Percentiles rank a stretch among this genome's conserved stretches.
These are phyloP conservation scores for Ficedula albicollis DNA, from an alignment of 2,797 vertebrate genomes.

Conservation along the genomic window DNA sequence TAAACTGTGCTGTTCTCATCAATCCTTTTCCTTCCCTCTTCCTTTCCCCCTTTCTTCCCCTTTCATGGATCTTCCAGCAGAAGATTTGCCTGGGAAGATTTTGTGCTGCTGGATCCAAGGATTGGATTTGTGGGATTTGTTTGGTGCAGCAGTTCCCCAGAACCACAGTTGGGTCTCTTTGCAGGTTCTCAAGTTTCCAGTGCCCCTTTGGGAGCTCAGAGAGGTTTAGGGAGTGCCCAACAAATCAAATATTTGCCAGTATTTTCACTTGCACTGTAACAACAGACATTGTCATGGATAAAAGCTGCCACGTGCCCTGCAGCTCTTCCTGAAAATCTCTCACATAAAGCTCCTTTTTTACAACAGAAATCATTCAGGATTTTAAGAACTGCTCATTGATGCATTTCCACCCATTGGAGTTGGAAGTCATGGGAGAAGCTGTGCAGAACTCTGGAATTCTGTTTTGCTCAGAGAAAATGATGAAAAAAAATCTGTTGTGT, in stretches of 20 bases:
- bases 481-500: rapidly evolving
- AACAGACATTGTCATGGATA: not conserved
- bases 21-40: not conserved
- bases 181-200: not conserved
- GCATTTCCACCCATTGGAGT: not conserved
- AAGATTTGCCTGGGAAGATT: not conserved
- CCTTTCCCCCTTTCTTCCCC: rapidly evolving
- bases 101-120: not conserved
- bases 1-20: not conserved
- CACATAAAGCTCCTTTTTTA: not conserved
- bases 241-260: not conserved
- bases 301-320: not conserved
- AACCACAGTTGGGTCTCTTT: not conserved
- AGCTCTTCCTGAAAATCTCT: not conserved
- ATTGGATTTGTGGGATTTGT: not conserved
- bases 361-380: not conserved
- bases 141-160: not conserved
- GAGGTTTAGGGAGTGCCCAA: not conserved
- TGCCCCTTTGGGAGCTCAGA: not conserved
- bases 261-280: not conserved
- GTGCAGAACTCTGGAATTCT: not conserved
- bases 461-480: not conserved
- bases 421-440: not conserved
- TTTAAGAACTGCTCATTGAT: not conserved
- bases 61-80: not conserved